Evolutionary conservation across 2,113 vertebrate genomes (phyloP), one percentile per base, ranked within the genome.

Genomic region (Dunckerocampus dactyliophorus): DNA sequence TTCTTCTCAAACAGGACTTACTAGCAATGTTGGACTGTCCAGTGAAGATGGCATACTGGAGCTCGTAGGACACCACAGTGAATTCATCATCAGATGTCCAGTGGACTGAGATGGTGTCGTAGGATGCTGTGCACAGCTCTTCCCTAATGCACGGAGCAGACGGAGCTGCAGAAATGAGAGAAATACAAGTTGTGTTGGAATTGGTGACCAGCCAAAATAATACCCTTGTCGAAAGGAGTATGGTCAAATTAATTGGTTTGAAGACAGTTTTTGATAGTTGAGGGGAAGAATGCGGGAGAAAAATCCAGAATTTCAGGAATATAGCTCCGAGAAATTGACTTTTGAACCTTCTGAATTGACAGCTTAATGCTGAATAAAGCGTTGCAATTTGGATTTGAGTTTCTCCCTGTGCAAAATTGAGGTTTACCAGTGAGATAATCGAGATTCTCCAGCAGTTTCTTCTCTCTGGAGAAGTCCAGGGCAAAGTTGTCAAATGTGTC

Each of bases 41-140:
- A 0, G 97, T 99, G 86, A 94, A 98, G 80, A 99, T 98, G 72
- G 95, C 92, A 24, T 99, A 98, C 77, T 98, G 97, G 22, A 99
- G 91, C 83, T 99, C 96, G 0, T 99, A 99, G 21, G 96, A 98
- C 43, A 95, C 92, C 47, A 99, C 94, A 0, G 93, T 95, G 87
- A 99, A 99, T 72, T 98, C 96, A 39, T 99, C 97, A 31, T 99
- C 97, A 0, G 97, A 99, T 0, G 94, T 97, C 97, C 97, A 99
- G 80, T 98, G 96, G 54, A 96, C 97, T 0, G 94, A 95, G 73
- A 99, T 97, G 28, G 96, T 98, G 72, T 99, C 97, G 15, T 98
- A 94, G 11, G 97, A 99, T 4, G 97, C 96, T 0, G 95, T 99
- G 83, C 96, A 98, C 64, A 99, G 87, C 81, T 98, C 96, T 80